These are phyloP conservation scores for Chelmon rostratus DNA, from an alignment of 2,797 vertebrate species.

Conservation along the genomic window DNA sequence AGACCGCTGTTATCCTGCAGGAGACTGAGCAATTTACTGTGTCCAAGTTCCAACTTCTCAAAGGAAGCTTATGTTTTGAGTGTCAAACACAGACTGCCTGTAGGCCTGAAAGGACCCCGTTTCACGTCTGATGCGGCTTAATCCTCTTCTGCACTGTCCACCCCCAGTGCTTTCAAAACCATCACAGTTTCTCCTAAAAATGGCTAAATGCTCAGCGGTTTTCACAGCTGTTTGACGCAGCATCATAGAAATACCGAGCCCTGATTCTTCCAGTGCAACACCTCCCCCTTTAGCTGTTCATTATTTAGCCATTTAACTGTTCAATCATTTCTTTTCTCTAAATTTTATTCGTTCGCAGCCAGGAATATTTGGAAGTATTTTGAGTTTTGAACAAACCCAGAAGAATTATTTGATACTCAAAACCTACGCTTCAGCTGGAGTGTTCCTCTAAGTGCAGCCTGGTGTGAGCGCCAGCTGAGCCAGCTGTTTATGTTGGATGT, in stretches of 20 bases:
- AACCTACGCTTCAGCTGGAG: background rate
- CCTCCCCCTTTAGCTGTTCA: background rate
- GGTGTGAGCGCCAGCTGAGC: conserved; percentile 59
- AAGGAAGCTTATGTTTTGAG: conserved; percentile 12
- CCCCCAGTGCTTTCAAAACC: background rate
- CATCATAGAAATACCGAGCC: background rate
- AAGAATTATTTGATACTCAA: conserved; percentile 3
- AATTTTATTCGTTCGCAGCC: background rate
- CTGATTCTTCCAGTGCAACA: background rate
- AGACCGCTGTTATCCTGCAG: background rate
- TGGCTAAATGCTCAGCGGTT: background rate
- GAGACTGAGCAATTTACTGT: background rate
- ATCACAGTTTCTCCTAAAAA: background rate
- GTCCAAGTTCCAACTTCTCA: conserved; percentile 11
- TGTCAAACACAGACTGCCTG: conserved; percentile 13
- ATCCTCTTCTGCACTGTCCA: background rate
- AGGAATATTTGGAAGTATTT: background rate
- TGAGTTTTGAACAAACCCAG: background rate
- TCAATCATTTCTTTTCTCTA: background rate
- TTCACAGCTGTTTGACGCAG: background rate
- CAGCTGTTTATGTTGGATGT: conserved; percentile 36
- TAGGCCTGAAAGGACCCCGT: conserved; percentile 2
- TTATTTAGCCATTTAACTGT: background rate
- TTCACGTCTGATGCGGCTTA: background rate
- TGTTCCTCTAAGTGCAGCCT: conserved; percentile 47